Conservation (phyloP, 1,140 invertebrate genomes). For the Ruditapes philippinarum region DNA sequence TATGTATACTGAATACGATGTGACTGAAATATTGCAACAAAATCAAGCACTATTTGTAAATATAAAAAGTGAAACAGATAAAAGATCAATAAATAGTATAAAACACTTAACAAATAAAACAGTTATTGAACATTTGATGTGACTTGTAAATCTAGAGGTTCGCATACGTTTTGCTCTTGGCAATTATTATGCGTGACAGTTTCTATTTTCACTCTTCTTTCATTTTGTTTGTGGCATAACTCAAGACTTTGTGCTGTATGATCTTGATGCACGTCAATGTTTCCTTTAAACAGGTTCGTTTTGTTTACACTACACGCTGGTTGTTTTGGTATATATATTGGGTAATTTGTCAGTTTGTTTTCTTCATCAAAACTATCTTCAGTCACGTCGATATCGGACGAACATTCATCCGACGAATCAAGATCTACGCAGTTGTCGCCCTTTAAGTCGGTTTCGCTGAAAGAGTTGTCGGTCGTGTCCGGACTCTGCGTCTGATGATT, state of each 20-base stretch:
- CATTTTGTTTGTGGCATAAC: not conserved
- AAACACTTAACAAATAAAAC: too few relatives aligned
- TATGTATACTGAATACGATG: too few relatives aligned
- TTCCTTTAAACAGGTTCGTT: not conserved
- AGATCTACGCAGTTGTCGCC: slow-evolving; percentile 56
- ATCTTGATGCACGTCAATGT: not conserved
- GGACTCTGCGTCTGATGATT: slow-evolving; percentile 39
- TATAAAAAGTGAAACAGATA: too few relatives aligned
- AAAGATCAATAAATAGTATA: too few relatives aligned
- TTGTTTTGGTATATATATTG: slow-evolving; percentile 32
- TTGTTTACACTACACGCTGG: not conserved
- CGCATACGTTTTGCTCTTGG: not conserved
- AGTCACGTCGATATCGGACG: slow-evolving; percentile 56
- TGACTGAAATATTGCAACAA: too few relatives aligned
- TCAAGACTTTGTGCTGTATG: not conserved
- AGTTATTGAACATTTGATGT: not conserved
- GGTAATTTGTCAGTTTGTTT: slow-evolving; percentile 28
- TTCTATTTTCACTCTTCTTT: not conserved
- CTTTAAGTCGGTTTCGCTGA: slow-evolving; percentile 8
- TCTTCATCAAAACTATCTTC: slow-evolving; percentile 42
- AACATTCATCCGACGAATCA: slow-evolving; percentile 43
- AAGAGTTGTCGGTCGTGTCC: slow-evolving; percentile 57
- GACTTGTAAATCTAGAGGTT: slow-evolving; percentile 32
- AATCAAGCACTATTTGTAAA: too few relatives aligned
- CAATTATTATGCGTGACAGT: not conserved